These are phyloP conservation scores for Diplogasteroides magnus DNA, from an alignment of 1,140 invertebrate species.

Conservation along the genomic window DNA sequence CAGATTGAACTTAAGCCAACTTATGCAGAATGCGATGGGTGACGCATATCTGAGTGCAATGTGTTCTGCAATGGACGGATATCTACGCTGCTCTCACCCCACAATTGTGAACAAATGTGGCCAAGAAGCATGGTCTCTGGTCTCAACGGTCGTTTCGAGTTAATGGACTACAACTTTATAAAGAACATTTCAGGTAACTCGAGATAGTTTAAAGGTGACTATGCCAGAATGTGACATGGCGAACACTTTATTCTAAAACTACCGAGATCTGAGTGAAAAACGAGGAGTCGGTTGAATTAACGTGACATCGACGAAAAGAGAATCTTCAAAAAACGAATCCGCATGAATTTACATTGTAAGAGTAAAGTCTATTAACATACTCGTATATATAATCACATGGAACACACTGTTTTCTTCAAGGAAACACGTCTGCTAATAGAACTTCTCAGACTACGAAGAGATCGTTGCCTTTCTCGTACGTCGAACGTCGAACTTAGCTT, in stretches of 20 bases:
- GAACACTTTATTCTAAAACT: slow-evolving; percentile 10
- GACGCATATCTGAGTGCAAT: slow-evolving; percentile 32
- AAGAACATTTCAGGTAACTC: slow-evolving; percentile 17
- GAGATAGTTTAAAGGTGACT: slow-evolving; percentile 27
- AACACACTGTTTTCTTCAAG: no score
- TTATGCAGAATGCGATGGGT: slow-evolving; percentile 7
- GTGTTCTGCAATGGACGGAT: slow-evolving; percentile 34
- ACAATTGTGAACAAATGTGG: slow-evolving; percentile 32
- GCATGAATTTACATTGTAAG: no score
- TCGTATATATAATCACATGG: no score
- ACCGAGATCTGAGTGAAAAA: no score
- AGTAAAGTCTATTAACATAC: no score
- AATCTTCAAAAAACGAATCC: no score
- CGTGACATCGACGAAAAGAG: no score
- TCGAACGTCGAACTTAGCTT: no score
- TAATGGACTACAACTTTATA: background rate
- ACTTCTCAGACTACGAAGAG: no score
- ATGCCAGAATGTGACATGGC: slow-evolving; percentile 32
- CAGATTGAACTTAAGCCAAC: background rate
- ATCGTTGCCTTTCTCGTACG: no score
- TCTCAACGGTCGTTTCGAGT: slow-evolving; percentile 19
- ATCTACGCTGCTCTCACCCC: slow-evolving; percentile 36
- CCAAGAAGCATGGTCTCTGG: slow-evolving; percentile 30
- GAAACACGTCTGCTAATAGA: no score
- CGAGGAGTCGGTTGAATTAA: no score